These are phyloP conservation scores for Cartodere bifasciata DNA, from an alignment of 2,888 invertebrate genomes.

Conservation along the genomic window DNA sequence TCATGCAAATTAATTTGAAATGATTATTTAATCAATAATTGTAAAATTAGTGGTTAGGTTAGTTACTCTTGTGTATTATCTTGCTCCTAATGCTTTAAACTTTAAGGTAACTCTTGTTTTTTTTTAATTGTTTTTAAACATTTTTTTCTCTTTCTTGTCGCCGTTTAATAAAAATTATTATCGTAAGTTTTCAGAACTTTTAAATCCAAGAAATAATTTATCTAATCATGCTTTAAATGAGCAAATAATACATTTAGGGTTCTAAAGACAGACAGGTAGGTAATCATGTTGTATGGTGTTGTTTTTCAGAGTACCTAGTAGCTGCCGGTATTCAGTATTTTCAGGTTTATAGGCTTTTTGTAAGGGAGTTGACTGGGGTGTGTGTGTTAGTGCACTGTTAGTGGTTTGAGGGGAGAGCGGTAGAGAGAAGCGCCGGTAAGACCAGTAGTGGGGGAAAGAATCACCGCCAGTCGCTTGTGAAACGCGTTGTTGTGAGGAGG, in stretches of 20 bases:
- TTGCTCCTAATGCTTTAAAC: too few relatives aligned
- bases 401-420: slow-evolving; percentile 28
- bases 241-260: neutral
- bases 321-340: slow-evolving; percentile 33
- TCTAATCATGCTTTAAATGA: slow-evolving; percentile 2
- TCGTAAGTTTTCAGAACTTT: too few relatives aligned
- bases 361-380: slow-evolving; percentile 31
- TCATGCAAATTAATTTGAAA: too few relatives aligned
- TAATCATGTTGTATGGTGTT: slow-evolving; percentile 4
- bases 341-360: slow-evolving; percentile 35
- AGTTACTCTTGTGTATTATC: too few relatives aligned
- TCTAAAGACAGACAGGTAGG: too few relatives aligned
- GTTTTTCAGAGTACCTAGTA: slow-evolving; percentile 23
- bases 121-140: too few relatives aligned
- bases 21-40: too few relatives aligned
- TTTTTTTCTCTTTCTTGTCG: too few relatives aligned
- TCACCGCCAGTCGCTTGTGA: slow-evolving; percentile 28
- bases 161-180: too few relatives aligned
- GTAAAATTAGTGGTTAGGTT: too few relatives aligned
- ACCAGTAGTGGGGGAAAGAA: slow-evolving; percentile 16
- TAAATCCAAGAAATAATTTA: too few relatives aligned
- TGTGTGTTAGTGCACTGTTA: slow-evolving; percentile 26
- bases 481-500: slow-evolving; percentile 22
- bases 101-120: too few relatives aligned
- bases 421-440: slow-evolving; percentile 11